phyloP scores from a whole-genome alignment of 2,888 invertebrate species.

The Molanna angustata region DNA sequence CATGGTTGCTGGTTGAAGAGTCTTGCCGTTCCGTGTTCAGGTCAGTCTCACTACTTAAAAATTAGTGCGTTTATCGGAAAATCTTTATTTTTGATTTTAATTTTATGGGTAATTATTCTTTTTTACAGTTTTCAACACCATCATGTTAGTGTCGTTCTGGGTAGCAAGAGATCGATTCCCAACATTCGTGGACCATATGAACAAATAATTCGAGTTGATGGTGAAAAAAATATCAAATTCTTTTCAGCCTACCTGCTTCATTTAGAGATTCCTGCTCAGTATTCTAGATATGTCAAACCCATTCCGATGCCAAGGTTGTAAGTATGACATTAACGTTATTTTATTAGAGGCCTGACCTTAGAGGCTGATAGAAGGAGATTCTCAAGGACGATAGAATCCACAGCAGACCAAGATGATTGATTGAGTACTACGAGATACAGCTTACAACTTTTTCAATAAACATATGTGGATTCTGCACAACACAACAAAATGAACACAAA shows the following conservation, averaged over 20 bases:
- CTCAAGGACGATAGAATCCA: not conserved
- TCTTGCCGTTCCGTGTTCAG: too few relatives aligned
- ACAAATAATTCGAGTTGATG: constrained; percentile 62
- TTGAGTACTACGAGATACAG: too few relatives aligned
- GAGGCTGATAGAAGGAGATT: too few relatives aligned
- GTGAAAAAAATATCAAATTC: constrained; percentile 54
- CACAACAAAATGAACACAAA: too few relatives aligned
- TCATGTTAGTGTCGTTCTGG: constrained; percentile 63
- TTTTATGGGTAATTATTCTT: constrained; percentile 29
- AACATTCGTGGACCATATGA: constrained; percentile 65
- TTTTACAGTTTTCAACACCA: constrained; percentile 29
- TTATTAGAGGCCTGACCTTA: too few relatives aligned
- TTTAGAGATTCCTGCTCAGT: constrained; percentile 56
- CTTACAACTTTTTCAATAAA: too few relatives aligned
- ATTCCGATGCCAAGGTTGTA: constrained; percentile 55
- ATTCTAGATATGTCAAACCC: constrained; percentile 65
- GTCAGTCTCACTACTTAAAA: too few relatives aligned
- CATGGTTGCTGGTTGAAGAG: constrained; percentile 64
- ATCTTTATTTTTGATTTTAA: too few relatives aligned
- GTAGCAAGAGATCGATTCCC: constrained; percentile 61
- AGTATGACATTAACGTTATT: constrained; percentile 35
- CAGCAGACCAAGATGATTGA: too few relatives aligned
- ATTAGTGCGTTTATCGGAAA: too few relatives aligned
- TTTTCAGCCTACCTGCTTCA: constrained; percentile 64
- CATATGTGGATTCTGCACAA: too few relatives aligned